Conservation (phyloP, 2,113 vertebrate genomes). For the Mormoops blainvillei region DNA sequence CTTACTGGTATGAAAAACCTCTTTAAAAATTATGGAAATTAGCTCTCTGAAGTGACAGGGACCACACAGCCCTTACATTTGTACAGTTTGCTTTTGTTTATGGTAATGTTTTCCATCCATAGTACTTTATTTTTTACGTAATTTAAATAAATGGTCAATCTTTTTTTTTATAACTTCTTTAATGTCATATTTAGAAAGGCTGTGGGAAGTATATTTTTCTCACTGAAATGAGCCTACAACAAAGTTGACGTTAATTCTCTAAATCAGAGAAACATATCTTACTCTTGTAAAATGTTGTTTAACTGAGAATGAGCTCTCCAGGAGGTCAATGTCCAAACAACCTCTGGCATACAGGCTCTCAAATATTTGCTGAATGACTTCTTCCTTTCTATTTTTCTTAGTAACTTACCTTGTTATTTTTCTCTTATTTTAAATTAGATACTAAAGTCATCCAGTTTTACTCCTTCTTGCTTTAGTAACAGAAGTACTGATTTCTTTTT, state of each 20-base stretch:
- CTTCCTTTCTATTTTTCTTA: neutral
- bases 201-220: neutral
- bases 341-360: neutral
- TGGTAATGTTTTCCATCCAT: neutral
- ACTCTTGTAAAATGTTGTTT: neutral
- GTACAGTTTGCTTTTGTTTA: neutral
- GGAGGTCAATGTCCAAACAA: neutral
- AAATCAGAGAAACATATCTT: neutral
- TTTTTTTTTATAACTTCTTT: neutral
- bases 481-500: neutral
- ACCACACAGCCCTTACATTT: neutral
- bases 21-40: neutral
- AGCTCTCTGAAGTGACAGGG: neutral
- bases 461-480: neutral
- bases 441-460: neutral
- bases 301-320: neutral
- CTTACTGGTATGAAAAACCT: neutral
- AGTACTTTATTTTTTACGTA: neutral
- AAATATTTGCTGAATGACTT: neutral
- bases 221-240: neutral
- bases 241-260: neutral
- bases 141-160: neutral
- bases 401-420: neutral
- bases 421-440: neutral
- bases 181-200: neutral